These are phyloP conservation scores for Urechis unicinctus DNA, from an alignment of 2,888 invertebrate species.

Conservation along the genomic window DNA sequence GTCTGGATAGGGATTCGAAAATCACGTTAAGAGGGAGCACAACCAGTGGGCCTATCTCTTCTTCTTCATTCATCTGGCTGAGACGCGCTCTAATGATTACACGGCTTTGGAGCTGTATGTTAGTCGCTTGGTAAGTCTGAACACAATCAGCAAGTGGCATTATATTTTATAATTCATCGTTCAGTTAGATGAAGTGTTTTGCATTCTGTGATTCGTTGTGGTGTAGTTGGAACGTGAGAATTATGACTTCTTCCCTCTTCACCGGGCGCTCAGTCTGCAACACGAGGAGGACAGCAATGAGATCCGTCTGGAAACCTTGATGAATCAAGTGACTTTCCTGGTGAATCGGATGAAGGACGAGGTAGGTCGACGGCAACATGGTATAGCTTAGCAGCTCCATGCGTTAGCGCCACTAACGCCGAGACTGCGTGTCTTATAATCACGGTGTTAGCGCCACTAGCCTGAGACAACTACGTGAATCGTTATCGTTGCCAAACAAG, in stretches of 20 bases:
- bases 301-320: slow-evolving; percentile 34
- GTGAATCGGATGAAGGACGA: slow-evolving; percentile 45
- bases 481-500: no score
- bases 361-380: no score
- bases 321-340: slow-evolving; percentile 41
- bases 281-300: slow-evolving; percentile 43
- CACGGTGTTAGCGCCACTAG: no score
- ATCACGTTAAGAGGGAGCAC: slow-evolving; percentile 46
- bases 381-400: no score
- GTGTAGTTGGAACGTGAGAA: slow-evolving; percentile 34
- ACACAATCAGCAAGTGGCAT: neutral
- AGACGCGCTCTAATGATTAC: slow-evolving; percentile 46
- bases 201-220: neutral
- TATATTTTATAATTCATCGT: neutral
- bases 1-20: slow-evolving; percentile 36
- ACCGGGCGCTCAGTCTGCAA: slow-evolving; percentile 41
- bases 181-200: neutral
- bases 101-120: slow-evolving; percentile 45
- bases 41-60: slow-evolving; percentile 50
- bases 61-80: slow-evolving; percentile 49
- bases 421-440: no score
- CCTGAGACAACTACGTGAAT: no score
- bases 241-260: slow-evolving; percentile 47
- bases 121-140: slow-evolving; percentile 31
- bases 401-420: no score